These are phyloP conservation scores for Lerema accius DNA, from an alignment of 1,140 invertebrate genomes.

Conservation along the genomic window DNA sequence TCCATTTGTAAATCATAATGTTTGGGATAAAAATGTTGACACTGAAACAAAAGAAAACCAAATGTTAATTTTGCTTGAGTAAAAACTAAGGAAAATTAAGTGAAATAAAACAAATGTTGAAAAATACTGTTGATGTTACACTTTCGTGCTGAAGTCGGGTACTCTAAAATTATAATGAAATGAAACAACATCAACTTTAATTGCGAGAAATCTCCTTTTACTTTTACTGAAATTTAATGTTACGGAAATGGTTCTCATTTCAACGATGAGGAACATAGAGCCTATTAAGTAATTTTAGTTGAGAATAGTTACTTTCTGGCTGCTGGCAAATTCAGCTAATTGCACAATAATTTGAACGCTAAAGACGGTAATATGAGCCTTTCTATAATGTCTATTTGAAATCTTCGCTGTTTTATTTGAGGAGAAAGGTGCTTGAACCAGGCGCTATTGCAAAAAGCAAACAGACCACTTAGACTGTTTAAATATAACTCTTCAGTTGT, in stretches of 20 bases:
- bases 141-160: slow-evolving; percentile 3
- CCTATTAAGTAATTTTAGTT: not conserved
- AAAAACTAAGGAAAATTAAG: slow-evolving; percentile 1
- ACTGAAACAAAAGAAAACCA: slow-evolving; percentile 73
- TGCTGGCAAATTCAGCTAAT: slow-evolving; percentile 22
- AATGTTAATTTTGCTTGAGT: no score
- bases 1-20: slow-evolving; percentile 83
- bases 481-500: slow-evolving; percentile 21
- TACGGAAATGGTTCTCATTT: slow-evolving; percentile 25
- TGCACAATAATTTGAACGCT: slow-evolving; percentile 26
- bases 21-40: slow-evolving; percentile 81
- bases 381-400: slow-evolving; percentile 40
- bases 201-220: slow-evolving; percentile 43
- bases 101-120: not conserved
- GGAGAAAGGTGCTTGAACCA: slow-evolving; percentile 53
- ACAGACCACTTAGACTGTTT: slow-evolving; percentile 17
- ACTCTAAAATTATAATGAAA: slow-evolving; percentile 8
- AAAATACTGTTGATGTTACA: not conserved
- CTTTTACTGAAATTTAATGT: slow-evolving; percentile 42
- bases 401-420: slow-evolving; percentile 44
- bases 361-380: slow-evolving; percentile 37
- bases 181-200: slow-evolving; percentile 31
- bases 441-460: slow-evolving; percentile 18
- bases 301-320: slow-evolving; percentile 16
- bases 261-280: slow-evolving; percentile 2